phyloP scores from a whole-genome alignment of 2,888 invertebrate species.

The Drosophila ezoana region DNA sequence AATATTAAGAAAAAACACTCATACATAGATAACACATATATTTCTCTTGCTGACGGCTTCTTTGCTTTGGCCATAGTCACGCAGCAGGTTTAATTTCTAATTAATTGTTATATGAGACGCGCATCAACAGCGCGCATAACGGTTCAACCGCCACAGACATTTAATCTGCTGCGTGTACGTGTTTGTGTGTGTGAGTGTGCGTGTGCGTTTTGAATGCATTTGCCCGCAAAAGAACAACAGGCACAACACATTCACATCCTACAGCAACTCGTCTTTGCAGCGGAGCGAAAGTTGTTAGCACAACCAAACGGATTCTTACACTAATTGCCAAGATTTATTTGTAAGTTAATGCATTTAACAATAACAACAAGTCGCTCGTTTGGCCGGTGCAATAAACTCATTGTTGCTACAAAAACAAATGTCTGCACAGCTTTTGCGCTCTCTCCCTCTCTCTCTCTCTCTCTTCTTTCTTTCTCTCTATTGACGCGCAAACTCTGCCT shows the following conservation, averaged over 20 bases:
- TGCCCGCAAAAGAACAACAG: constrained; percentile 38
- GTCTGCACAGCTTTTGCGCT: constrained; percentile 42
- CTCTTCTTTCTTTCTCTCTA: constrained; percentile 14
- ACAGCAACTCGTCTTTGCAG: constrained; percentile 42
- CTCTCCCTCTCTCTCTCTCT: constrained; percentile 17
- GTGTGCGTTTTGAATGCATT: constrained; percentile 60
- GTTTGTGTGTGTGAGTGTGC: constrained; percentile 9
- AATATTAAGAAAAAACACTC: constrained; percentile 10
- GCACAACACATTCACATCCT: constrained; percentile 38
- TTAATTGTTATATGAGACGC: constrained; percentile 57
- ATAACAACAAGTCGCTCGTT: constrained; percentile 17
- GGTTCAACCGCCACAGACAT: constrained; percentile 60
- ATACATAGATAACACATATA: constrained; percentile 40
- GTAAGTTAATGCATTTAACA: constrained; percentile 38
- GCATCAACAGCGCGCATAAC: constrained; percentile 45
- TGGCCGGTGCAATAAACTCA: constrained; percentile 70
- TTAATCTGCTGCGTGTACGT: constrained; percentile 47
- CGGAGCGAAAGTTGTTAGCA: constrained; percentile 56
- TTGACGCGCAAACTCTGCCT: constrained; percentile 49
- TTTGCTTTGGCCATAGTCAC: constrained; percentile 41
- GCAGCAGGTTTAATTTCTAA: constrained; percentile 46
- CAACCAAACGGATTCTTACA: constrained; percentile 51
- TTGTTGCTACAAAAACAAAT: constrained; percentile 46
- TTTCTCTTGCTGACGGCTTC: constrained; percentile 3
- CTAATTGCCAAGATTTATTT: constrained; percentile 68